phyloP scores from a whole-genome alignment of 2,113 vertebrate genomes.

The Crocuta crocuta region DNA sequence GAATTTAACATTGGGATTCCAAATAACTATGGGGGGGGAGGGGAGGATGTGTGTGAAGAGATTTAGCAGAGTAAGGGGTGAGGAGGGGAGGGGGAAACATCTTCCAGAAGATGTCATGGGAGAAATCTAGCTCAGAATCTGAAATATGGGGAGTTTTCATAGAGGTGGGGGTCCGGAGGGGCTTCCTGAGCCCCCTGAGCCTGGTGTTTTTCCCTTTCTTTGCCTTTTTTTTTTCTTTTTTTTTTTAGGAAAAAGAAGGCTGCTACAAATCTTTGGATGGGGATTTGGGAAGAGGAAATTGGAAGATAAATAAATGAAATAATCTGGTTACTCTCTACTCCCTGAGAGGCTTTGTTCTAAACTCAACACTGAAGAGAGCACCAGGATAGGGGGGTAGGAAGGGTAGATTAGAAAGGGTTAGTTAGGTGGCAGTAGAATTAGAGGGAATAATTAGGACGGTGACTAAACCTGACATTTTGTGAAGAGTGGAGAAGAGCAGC shows the following conservation, averaged over 20 bases:
- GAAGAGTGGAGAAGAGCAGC: constrained; percentile 11
- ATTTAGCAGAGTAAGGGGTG: background rate
- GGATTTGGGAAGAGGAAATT: constrained; percentile 44
- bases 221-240: background rate
- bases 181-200: background rate
- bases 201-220: background rate
- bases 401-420: background rate
- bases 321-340: constrained; percentile 9
- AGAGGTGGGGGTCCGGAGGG: background rate
- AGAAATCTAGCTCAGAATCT: background rate
- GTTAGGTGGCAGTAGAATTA: background rate
- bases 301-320: constrained; percentile 62
- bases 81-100: background rate
- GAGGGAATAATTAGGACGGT: background rate
- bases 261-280: constrained; percentile 10
- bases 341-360: constrained; percentile 26
- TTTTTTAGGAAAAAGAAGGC: constrained; percentile 65
- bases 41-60: background rate
- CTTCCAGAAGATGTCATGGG: background rate
- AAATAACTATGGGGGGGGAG: background rate
- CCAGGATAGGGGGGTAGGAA: background rate
- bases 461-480: constrained; percentile 16
- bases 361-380: background rate
- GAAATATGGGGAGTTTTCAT: background rate
- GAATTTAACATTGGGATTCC: constrained; percentile 14